These are phyloP conservation scores for Echinometra lucunter DNA, from an alignment of 53 echinoderm and acorn worm genomes.

Conservation along the genomic window DNA sequence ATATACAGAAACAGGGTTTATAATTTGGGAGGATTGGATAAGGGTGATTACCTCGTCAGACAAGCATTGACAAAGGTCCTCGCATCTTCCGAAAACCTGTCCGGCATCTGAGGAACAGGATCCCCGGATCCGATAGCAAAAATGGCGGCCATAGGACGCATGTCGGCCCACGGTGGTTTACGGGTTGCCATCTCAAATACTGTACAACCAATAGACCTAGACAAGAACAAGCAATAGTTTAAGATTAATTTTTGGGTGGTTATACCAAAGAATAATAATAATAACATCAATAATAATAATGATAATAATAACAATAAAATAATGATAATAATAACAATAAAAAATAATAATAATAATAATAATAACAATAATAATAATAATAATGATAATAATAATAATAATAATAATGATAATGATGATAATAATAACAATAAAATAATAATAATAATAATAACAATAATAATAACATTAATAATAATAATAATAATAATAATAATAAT, in stretches of 20 bases:
- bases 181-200: slow-evolving; percentile 98
- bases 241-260: not conserved
- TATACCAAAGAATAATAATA: not conserved
- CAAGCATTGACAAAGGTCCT: slow-evolving; percentile 90
- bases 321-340: no score
- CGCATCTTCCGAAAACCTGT: slow-evolving; percentile 87
- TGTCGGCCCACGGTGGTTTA: slow-evolving; percentile 96
- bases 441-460: no score
- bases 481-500: no score
- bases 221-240: not conserved
- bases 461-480: no score
- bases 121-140: slow-evolving; percentile 96
- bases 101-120: slow-evolving; percentile 85
- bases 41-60: slow-evolving; percentile 77
- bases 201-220: slow-evolving; percentile 97
- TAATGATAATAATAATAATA: no score
- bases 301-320: no score
- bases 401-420: no score
- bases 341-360: no score
- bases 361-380: no score
- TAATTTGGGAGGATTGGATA: not conserved
- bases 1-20: no score
- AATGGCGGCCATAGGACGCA: slow-evolving; percentile 98
- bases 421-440: no score
- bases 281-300: not conserved